Evolutionary conservation across 1,140 invertebrate genomes (phyloP), one percentile per base, ranked within the genome.

Genomic region (Schlechtendalia chinensis): DNA sequence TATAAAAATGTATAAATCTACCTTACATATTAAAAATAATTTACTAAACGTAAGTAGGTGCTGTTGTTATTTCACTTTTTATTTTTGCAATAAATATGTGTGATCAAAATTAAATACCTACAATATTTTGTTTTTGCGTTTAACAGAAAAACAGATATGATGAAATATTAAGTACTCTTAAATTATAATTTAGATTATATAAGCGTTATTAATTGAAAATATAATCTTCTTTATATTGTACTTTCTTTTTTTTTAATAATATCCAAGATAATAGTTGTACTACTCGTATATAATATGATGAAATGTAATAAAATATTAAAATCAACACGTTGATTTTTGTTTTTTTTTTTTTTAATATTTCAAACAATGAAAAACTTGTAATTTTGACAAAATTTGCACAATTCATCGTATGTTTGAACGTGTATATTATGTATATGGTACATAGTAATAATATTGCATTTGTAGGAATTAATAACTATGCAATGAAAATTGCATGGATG

Each of bases 101-200:
- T 54, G 14, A 54, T 54, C 19, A 19, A 54, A 11, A 50, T 50
- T 50, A 50, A 12, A 50, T 50, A 50, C 14, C 14, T 50, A 54
- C 19, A 19, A n/a, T 56, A 45, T 67, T 47, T 11, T 67, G n/a
- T 22, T 67, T 67, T 45, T 67, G 11, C 0, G n/a, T 47, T 67
- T 45, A 22, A 67, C 4, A 45, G 11, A 22, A 47, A 67, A 67
- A 67, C 29, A 67, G 65, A 67, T 67, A 67, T 67, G 11, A 8
- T 65, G n/a, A n/a, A 39, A 32, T 19, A 65, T 65, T 19, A 65
- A 67, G n/a, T 47, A 22, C 32, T 45, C 32, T 67, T 65, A 39
- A 65, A 65, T 19, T n/a, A 11, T 32, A 39, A 45, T 39, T 14
- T 65, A 65, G n/a, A 45, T 65, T 65, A 65, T n/a, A 65, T 39